These are phyloP conservation scores for Lithodes maja DNA, from an alignment of 2,888 invertebrate species.

Conservation along the genomic window DNA sequence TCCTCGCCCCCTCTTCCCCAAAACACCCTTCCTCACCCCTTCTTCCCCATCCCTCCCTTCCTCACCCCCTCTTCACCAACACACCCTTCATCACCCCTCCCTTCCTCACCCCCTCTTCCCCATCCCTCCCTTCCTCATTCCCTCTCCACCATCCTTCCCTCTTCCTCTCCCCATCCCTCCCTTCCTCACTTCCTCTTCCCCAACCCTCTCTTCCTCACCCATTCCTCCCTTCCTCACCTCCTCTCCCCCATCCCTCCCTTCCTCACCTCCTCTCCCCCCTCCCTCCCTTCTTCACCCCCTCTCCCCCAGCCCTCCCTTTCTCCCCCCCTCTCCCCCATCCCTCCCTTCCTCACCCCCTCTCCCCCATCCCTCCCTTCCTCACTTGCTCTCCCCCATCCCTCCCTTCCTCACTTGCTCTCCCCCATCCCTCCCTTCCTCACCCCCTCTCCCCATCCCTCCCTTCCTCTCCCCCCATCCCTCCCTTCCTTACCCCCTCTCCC, in stretches of 20 bases:
- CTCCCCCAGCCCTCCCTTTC: not conserved
- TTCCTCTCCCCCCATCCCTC: not conserved
- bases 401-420: not conserved
- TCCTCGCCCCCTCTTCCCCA: not conserved
- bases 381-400: not conserved
- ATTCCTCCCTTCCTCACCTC: not conserved
- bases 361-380: not conserved
- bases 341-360: not conserved
- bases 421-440: not conserved
- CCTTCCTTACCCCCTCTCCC: constrained; percentile 10
- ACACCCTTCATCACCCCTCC: not conserved
- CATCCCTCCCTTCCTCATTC: not conserved
- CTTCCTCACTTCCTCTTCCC: not conserved
- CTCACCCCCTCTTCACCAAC: not conserved
- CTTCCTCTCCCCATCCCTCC: not conserved
- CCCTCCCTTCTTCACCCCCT: not conserved
- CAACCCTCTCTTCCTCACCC: not conserved
- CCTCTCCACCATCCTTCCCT: not conserved
- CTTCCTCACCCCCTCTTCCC: not conserved
- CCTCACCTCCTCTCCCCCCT: not conserved
- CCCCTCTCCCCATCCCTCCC: not conserved
- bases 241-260: not conserved
- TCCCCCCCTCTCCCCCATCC: not conserved
- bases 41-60: not conserved
- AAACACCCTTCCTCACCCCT: not conserved